Percentiles rank a stretch among this genome's conserved stretches.
phyloP scores from a whole-genome alignment of 2,113 vertebrate species.

The Labeo rohita region DNA sequence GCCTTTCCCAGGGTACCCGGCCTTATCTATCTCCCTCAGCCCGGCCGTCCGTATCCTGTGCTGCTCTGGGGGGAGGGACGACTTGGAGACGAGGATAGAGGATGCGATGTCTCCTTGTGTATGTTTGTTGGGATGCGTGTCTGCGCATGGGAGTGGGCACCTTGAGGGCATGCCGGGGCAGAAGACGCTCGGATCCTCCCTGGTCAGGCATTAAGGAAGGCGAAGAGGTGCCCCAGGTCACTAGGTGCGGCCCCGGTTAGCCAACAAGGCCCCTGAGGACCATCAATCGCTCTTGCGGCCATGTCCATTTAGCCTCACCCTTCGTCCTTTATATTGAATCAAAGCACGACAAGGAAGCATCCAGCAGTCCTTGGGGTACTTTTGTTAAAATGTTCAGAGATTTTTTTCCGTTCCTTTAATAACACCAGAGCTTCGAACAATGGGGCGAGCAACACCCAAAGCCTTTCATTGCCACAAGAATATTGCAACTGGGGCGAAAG shows the following conservation, averaged over 20 bases:
- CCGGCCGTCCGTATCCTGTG: constrained; percentile 77
- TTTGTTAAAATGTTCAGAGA: constrained; percentile 81
- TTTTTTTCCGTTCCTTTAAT: constrained; percentile 79
- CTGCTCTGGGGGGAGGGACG: constrained; percentile 62
- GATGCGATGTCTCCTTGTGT: constrained; percentile 76
- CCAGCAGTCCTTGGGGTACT: constrained; percentile 81
- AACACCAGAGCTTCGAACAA: constrained; percentile 72
- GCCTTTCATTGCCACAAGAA: constrained; percentile 68
- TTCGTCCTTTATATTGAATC: constrained; percentile 79
- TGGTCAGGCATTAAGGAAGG: constrained; percentile 43
- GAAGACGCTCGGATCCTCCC: constrained; percentile 62
- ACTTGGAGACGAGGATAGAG: constrained; percentile 51
- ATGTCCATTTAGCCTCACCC: constrained; percentile 71
- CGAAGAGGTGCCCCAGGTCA: constrained; percentile 64
- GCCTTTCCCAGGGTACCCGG: constrained; percentile 79
- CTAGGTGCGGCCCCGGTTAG: constrained; percentile 66
- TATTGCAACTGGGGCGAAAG: constrained; percentile 58
- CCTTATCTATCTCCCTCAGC: constrained; percentile 79
- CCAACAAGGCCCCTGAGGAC: constrained; percentile 72
- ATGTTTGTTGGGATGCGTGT: constrained; percentile 74
- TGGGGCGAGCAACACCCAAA: constrained; percentile 75
- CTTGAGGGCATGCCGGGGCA: constrained; percentile 62
- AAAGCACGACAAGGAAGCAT: constrained; percentile 82
- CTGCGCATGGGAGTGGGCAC: constrained; percentile 43
- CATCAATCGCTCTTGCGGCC: constrained; percentile 74